Conservation (phyloP, 2,888 invertebrate species). For the Drosophila pegasa region DNA sequence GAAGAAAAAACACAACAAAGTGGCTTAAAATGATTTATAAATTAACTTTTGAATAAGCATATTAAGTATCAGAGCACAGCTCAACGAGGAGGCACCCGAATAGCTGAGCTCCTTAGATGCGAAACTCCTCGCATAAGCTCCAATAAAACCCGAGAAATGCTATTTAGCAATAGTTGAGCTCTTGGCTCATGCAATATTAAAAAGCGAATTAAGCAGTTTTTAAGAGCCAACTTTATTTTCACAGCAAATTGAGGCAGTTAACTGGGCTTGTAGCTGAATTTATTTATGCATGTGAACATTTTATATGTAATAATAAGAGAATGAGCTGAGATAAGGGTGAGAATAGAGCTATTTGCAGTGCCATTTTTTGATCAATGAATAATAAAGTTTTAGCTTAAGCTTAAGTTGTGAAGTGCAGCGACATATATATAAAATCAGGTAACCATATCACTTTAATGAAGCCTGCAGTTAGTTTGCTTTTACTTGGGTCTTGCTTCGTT, state of each 20-base stretch:
- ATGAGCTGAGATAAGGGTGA: too few relatives aligned
- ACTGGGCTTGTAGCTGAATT: not conserved
- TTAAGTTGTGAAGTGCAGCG: too few relatives aligned
- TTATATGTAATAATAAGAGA: not conserved
- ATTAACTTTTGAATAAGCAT: slow-evolving; percentile 1
- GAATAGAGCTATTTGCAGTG: too few relatives aligned
- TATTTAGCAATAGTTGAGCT: not conserved
- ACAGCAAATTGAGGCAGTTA: not conserved
- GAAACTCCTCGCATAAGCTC: not conserved
- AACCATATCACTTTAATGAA: too few relatives aligned
- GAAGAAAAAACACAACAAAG: not conserved
- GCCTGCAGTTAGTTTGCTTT: too few relatives aligned
- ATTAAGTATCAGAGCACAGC: not conserved
- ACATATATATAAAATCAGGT: too few relatives aligned
- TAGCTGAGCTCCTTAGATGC: not conserved
- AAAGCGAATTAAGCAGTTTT: not conserved
- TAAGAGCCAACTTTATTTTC: not conserved
- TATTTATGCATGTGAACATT: not conserved
- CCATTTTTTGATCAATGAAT: too few relatives aligned
- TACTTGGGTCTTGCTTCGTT: too few relatives aligned
- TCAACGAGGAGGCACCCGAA: too few relatives aligned
- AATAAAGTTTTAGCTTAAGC: too few relatives aligned
- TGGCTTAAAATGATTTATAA: not conserved
- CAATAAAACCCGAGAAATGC: not conserved
- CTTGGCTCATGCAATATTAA: not conserved